phyloP scores from a whole-genome alignment of 2,113 vertebrate species.

The Alexandromys fortis region DNA sequence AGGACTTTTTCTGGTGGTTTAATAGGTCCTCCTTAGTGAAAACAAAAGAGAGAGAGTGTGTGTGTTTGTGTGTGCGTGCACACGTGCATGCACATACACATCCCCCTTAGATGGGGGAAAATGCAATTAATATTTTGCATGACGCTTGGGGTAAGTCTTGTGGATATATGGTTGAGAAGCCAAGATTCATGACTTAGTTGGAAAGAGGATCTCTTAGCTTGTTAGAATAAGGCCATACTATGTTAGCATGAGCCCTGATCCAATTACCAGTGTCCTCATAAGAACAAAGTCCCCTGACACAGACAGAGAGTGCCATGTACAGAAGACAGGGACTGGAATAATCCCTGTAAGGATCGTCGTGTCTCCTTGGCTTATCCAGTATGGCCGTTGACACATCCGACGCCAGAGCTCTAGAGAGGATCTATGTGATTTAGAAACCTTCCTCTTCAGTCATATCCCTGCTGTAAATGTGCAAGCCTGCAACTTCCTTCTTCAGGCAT shows the following conservation, averaged over 20 bases:
- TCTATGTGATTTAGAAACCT: neutral
- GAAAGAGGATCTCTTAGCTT: constrained; percentile 16
- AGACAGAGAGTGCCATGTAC: neutral
- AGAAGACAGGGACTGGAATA: neutral
- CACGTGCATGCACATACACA: neutral
- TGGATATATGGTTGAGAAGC: neutral
- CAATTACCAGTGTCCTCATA: neutral
- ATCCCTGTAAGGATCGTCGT: neutral
- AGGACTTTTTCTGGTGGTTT: neutral
- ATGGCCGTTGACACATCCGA: neutral
- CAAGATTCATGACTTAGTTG: neutral
- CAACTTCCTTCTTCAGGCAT: neutral
- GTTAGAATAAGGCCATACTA: neutral
- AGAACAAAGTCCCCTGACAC: neutral
- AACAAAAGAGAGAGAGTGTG: neutral
- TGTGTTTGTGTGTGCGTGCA: accelerated
- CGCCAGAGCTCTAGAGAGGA: neutral
- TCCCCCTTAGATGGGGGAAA: neutral
- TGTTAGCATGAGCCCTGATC: neutral
- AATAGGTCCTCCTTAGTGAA: neutral
- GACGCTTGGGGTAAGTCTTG: neutral
- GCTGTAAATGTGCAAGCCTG: neutral
- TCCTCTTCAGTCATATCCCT: neutral
- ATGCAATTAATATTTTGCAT: constrained; percentile 23
- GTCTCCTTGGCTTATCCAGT: neutral